Evolutionary conservation across 1,140 invertebrate species (phyloP).

Genomic region (Wasmannia auropunctata): DNA sequence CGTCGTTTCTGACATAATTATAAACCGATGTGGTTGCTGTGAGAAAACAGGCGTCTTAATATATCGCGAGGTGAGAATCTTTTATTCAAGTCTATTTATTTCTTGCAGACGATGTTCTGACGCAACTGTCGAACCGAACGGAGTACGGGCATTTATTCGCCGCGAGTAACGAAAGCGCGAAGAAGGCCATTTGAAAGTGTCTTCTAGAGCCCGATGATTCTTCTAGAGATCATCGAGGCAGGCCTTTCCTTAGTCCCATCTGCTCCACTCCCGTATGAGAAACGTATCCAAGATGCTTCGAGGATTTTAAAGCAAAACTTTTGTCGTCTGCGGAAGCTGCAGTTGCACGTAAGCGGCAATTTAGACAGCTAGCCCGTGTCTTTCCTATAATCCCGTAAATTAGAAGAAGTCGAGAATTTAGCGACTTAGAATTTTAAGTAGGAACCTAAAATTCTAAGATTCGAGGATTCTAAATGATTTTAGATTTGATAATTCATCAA

Average conservation of each 20-base stretch:
- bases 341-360: conserved; percentile 28
- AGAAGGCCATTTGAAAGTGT: conserved; percentile 82
- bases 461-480: conserved; percentile 15
- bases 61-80: neutral
- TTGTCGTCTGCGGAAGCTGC: conserved; percentile 56
- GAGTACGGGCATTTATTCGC: conserved; percentile 77
- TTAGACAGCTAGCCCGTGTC: conserved; percentile 22
- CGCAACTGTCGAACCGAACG: conserved; percentile 67
- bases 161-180: conserved; percentile 64
- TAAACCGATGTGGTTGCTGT: neutral
- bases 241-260: conserved; percentile 72
- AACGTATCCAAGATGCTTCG: conserved; percentile 52
- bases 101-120: conserved; percentile 74
- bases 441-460: conserved; percentile 7
- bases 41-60: neutral
- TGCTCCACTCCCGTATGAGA: conserved; percentile 73
- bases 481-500: conserved; percentile 41
- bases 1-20: neutral
- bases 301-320: conserved; percentile 43
- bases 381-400: conserved; percentile 47
- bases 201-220: conserved; percentile 73
- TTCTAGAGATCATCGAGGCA: conserved; percentile 66
- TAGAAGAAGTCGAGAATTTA: conserved; percentile 45
- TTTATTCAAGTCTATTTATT: neutral
- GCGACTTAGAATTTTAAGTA: conserved; percentile 24